Evolutionary conservation across 2,888 invertebrate genomes (phyloP).

Genomic region (Pseudoips prasinana): DNA sequence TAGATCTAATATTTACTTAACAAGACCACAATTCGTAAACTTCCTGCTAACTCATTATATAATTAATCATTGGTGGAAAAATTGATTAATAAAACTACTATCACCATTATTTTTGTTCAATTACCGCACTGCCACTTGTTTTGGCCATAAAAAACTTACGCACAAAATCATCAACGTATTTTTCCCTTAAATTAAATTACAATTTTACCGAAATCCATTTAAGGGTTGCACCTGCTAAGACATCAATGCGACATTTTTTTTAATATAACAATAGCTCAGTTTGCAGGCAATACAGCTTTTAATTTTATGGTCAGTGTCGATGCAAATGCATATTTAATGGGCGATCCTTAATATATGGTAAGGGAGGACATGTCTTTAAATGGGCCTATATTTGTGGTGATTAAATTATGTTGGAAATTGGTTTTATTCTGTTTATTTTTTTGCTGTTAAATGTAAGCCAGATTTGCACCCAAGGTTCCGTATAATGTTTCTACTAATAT

Average conservation of each 20-base stretch:
- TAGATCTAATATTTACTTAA: too few species aligned
- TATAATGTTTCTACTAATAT: too few species aligned
- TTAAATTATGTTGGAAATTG: conserved; percentile 15
- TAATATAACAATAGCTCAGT: conserved; percentile 35
- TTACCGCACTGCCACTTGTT: background rate
- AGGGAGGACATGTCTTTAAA: conserved; percentile 15
- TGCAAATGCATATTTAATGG: conserved; percentile 52
- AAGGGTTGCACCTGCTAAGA: conserved; percentile 34
- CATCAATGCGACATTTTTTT: conserved; percentile 27
- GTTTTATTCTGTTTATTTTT: too few species aligned
- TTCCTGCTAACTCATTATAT: too few species aligned
- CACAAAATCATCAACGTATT: conserved; percentile 5
- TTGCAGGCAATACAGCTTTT: conserved; percentile 36
- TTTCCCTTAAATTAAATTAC: conserved; percentile 26
- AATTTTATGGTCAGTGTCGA: conserved; percentile 43
- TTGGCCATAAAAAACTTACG: background rate
- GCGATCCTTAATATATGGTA: conserved; percentile 28
- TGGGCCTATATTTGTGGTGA: conserved; percentile 16
- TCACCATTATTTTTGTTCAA: too few species aligned
- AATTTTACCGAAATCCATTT: conserved; percentile 30
- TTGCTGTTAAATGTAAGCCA: too few species aligned
- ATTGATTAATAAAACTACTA: too few species aligned
- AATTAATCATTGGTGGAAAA: too few species aligned
- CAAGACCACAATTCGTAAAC: too few species aligned
- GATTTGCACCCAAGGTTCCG: too few species aligned